Evolutionary conservation across 2,113 vertebrate genomes (phyloP).

Genomic region (Sturnira hondurensis): DNA sequence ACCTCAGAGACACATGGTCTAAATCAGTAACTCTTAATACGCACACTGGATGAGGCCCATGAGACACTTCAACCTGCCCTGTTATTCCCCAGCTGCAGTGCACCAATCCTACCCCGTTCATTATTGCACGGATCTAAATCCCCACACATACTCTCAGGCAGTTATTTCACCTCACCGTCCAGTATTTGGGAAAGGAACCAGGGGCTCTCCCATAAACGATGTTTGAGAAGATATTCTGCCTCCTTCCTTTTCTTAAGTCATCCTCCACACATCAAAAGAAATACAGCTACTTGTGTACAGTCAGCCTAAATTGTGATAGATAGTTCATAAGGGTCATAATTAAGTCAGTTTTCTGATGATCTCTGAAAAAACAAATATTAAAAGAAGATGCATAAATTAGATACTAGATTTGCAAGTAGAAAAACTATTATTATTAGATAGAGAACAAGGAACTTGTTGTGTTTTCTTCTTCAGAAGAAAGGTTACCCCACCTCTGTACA

Average conservation of each 20-base stretch:
- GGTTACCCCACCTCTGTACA: neutral
- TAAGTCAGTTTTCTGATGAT: neutral
- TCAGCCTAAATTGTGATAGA: neutral
- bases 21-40: conserved; percentile 45
- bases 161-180: neutral
- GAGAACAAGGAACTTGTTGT: neutral
- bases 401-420: neutral
- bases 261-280: neutral
- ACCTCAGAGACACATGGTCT: neutral
- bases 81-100: neutral
- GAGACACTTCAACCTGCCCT: neutral
- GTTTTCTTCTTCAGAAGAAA: neutral
- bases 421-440: neutral
- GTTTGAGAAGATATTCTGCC: neutral
- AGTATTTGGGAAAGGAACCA: neutral
- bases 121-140: neutral
- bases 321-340: neutral
- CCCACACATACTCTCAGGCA: neutral
- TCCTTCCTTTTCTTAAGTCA: neutral
- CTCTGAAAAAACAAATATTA: neutral
- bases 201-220: neutral
- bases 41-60: neutral
- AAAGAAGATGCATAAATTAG: neutral
- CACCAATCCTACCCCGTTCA: neutral
- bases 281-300: neutral